Conservation (phyloP, 2,113 vertebrate genomes). For the Trematocara macrostoma region DNA sequence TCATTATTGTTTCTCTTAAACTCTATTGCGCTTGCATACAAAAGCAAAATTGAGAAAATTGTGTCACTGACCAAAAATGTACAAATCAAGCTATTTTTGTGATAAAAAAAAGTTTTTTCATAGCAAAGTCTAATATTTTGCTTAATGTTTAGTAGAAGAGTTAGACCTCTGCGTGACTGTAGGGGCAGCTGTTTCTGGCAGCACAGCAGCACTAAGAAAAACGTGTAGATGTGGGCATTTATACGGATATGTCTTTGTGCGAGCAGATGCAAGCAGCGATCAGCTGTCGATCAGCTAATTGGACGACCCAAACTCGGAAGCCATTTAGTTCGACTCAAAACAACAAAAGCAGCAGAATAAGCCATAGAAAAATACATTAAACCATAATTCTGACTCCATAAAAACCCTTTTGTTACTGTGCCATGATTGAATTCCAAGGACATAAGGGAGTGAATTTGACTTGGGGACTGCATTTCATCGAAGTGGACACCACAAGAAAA, state of each 20-base stretch:
- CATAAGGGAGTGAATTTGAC: neutral
- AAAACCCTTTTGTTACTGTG: neutral
- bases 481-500: neutral
- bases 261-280: neutral
- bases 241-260: neutral
- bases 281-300: neutral
- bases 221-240: neutral
- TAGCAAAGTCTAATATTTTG: neutral
- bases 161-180: neutral
- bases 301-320: neutral
- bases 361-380: neutral
- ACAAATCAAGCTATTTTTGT: neutral
- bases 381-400: neutral
- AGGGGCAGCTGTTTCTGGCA: neutral
- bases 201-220: neutral
- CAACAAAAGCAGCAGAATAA: neutral
- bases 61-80: neutral
- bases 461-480: neutral
- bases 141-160: neutral
- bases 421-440: slow-evolving; percentile 18
- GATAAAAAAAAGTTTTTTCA: neutral
- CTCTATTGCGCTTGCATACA: rapidly evolving
- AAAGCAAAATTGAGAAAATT: neutral
- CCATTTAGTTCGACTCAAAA: neutral
- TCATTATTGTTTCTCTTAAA: neutral